These are phyloP conservation scores for Alcedo atthis DNA, from an alignment of 2,797 vertebrate genomes.

Conservation along the genomic window DNA sequence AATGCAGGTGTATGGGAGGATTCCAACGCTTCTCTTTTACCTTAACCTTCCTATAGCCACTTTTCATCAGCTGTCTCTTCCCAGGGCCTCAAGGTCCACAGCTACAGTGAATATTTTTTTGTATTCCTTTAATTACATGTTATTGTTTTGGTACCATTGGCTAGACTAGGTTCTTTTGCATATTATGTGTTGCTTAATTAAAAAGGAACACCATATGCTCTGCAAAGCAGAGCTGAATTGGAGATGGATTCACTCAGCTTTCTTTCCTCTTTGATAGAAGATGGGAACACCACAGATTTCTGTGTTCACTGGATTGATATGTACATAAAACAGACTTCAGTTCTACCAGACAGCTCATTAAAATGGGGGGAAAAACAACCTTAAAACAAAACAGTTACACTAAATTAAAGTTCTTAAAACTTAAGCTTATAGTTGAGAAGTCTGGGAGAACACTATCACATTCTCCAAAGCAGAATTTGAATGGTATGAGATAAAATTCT, in stretches of 20 bases:
- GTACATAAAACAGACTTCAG: conserved; percentile 66
- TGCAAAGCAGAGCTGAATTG: conserved; percentile 21
- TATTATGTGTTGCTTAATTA: conserved; percentile 32
- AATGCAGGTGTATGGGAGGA: background rate
- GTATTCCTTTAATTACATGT: background rate
- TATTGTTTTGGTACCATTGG: background rate
- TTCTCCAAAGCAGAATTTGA: background rate
- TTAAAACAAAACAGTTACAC: background rate
- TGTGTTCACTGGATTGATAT: conserved; percentile 67
- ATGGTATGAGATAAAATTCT: background rate
- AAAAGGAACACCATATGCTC: conserved; percentile 58
- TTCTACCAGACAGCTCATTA: conserved; percentile 65
- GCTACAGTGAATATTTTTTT: conserved; percentile 1
- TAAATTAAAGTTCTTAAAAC: conserved; percentile 12
- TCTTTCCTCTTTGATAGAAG: conserved; percentile 66
- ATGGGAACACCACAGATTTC: conserved; percentile 66
- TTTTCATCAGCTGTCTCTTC: background rate
- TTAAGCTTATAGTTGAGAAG: background rate
- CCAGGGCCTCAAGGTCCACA: background rate
- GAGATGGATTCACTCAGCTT: conserved; percentile 66
- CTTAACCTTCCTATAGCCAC: background rate
- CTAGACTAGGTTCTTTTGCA: background rate
- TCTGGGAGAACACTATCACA: background rate
- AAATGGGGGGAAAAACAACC: conserved; percentile 50
- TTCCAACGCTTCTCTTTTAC: background rate